These are phyloP conservation scores for Chesias legatella DNA, from an alignment of 2,888 invertebrate genomes.

Conservation along the genomic window DNA sequence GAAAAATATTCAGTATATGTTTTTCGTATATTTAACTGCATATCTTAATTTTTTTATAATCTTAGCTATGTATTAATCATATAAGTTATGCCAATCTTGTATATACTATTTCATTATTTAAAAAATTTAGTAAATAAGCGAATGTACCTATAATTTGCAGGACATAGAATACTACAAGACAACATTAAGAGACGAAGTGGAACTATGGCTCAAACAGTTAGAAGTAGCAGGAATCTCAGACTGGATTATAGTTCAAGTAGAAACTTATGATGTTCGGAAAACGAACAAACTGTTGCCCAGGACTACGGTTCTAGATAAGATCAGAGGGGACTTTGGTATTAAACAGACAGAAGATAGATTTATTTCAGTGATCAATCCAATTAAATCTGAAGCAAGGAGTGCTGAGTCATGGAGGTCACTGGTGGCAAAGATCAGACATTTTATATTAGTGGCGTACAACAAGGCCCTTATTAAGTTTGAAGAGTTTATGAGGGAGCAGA, in stretches of 20 bases:
- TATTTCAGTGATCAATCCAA: constrained; percentile 94
- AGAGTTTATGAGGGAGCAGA: constrained; percentile 92
- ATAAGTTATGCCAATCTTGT: too few species aligned
- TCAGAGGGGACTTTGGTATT: constrained; percentile 94
- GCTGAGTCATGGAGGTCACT: constrained; percentile 95
- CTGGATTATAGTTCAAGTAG: constrained; percentile 96
- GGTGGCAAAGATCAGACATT: constrained; percentile 89
- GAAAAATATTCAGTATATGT: too few species aligned
- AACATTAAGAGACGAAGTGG: constrained; percentile 92
- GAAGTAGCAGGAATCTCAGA: constrained; percentile 88
- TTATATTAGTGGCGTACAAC: constrained; percentile 92
- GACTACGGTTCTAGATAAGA: constrained; percentile 96
- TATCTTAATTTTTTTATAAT: too few species aligned
- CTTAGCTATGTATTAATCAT: too few species aligned
- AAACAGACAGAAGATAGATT: constrained; percentile 92
- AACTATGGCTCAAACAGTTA: constrained; percentile 91
- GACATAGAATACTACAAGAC: constrained; percentile 95
- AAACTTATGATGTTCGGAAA: constrained; percentile 94
- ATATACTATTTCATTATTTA: constrained; percentile 4
- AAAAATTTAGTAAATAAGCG: constrained; percentile 13
- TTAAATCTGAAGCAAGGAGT: constrained; percentile 92
- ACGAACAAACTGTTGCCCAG: constrained; percentile 94
- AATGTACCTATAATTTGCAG: constrained; percentile 69
- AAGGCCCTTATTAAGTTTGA: constrained; percentile 92
- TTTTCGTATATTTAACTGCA: constrained; percentile 5